These are phyloP conservation scores for Chrysopilus asiliformis DNA, from an alignment of 2,888 invertebrate species.

Conservation along the genomic window DNA sequence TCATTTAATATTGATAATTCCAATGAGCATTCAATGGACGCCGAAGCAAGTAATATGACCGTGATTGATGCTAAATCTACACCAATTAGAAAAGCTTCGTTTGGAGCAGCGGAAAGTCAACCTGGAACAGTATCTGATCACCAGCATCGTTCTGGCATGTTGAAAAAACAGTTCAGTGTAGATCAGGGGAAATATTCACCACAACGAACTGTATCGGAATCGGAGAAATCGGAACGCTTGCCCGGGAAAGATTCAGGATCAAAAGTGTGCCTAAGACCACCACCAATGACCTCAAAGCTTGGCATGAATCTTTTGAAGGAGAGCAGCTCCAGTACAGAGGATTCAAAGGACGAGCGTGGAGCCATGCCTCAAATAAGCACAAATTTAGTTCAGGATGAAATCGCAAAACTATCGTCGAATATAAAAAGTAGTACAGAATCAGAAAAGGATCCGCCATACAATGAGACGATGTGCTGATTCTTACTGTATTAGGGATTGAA, in stretches of 20 bases:
- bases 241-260: slow-evolving; percentile 10
- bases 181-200: slow-evolving; percentile 30
- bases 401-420: slow-evolving; percentile 36
- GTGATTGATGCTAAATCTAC: slow-evolving; percentile 18
- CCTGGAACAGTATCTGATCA: slow-evolving; percentile 1
- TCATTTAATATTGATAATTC: slow-evolving; percentile 36
- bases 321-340: slow-evolving; percentile 36
- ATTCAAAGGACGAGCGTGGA: slow-evolving; percentile 27
- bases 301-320: slow-evolving; percentile 35
- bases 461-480: slow-evolving; percentile 37
- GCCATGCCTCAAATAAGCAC: slow-evolving; percentile 35
- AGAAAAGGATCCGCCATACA: slow-evolving; percentile 35
- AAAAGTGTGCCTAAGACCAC: slow-evolving; percentile 25
- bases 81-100: slow-evolving; percentile 29
- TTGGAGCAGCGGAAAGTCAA: slow-evolving; percentile 22
- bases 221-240: slow-evolving; percentile 15
- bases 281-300: slow-evolving; percentile 23
- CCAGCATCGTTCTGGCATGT: slow-evolving; percentile 26
- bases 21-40: slow-evolving; percentile 33
- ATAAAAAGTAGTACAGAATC: slow-evolving; percentile 37
- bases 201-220: slow-evolving; percentile 20
- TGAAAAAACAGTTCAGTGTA: slow-evolving; percentile 36
- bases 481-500: no score
- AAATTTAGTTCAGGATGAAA: slow-evolving; percentile 35
- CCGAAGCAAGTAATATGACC: slow-evolving; percentile 23